Evolutionary conservation across 2,113 vertebrate genomes (phyloP).

Genomic region (Cinclus mexicanus): DNA sequence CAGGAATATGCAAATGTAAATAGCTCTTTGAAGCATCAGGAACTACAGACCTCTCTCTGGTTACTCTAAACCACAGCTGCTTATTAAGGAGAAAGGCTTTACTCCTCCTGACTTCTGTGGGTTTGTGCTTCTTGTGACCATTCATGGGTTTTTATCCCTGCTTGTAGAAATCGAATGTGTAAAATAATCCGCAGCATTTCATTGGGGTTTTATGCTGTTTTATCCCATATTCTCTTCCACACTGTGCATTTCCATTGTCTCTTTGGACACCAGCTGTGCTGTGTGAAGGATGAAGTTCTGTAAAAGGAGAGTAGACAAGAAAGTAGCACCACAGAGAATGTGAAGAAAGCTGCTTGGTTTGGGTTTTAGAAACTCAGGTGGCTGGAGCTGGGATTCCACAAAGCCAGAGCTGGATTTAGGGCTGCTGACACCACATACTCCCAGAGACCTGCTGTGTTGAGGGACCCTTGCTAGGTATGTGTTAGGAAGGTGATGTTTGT

Average conservation of each 20-base stretch:
- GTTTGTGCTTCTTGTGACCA: not conserved
- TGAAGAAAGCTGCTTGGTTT: not conserved
- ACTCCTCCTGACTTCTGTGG: not conserved
- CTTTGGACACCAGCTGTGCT: too few species aligned
- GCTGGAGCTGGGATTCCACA: not conserved
- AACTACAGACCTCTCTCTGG: not conserved
- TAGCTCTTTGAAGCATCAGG: not conserved
- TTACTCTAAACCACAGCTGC: not conserved
- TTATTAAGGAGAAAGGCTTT: not conserved
- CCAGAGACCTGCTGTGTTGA: not conserved
- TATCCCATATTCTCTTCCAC: not conserved
- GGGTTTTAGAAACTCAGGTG: not conserved
- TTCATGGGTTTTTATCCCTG: not conserved
- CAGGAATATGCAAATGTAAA: slow-evolving; percentile 18
- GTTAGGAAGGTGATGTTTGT: not conserved
- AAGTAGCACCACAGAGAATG: not conserved
- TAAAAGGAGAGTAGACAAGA: not conserved
- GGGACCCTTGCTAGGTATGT: not conserved
- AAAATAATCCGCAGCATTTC: not conserved
- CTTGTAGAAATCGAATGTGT: not conserved
- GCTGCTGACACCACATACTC: not conserved
- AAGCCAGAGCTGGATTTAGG: not conserved
- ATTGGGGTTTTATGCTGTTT: not conserved
- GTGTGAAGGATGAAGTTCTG: not conserved
- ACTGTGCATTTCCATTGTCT: rapidly evolving